A percentile compares a stretch with the other conserved stretches of the same genome.
phyloP scores from a whole-genome alignment of 2,888 invertebrate species.

The Leucoptera coffeella region DNA sequence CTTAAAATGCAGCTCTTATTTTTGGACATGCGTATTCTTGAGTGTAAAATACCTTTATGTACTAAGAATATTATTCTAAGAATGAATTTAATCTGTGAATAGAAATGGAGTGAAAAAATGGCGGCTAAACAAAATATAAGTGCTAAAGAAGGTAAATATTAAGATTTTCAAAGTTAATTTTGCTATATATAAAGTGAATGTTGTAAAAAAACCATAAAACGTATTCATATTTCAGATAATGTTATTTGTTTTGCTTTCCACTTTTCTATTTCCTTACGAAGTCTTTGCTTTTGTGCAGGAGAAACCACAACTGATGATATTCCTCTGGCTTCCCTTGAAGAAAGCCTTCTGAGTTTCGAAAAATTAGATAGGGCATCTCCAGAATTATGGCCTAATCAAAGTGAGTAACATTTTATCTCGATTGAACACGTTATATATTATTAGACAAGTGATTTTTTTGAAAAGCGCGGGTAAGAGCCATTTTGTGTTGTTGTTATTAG shows the following conservation, averaged over 20 bases:
- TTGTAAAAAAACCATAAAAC: too few relatives aligned
- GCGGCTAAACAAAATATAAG: conserved; percentile 60
- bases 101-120: conserved; percentile 31
- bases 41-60: too few relatives aligned
- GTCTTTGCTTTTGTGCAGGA: too few relatives aligned
- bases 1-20: too few relatives aligned
- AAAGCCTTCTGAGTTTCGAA: conserved; percentile 80
- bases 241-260: too few relatives aligned
- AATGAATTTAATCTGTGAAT: neutral
- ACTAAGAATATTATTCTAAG: neutral
- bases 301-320: too few relatives aligned
- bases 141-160: conserved; percentile 54
- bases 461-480: conserved; percentile 44
- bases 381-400: conserved; percentile 93
- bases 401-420: conserved; percentile 48
- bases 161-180: neutral
- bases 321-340: conserved; percentile 55
- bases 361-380: conserved; percentile 92
- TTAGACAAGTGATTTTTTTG: conserved; percentile 13
- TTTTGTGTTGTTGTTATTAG: conserved; percentile 14
- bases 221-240: too few relatives aligned
- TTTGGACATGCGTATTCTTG: too few relatives aligned
- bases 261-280: too few relatives aligned
- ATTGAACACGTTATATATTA: neutral
- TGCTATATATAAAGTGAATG: conserved; percentile 14